These are phyloP conservation scores for Microctenopoma stevenorrisi DNA, from an alignment of 2,797 vertebrate genomes.

Conservation along the genomic window DNA sequence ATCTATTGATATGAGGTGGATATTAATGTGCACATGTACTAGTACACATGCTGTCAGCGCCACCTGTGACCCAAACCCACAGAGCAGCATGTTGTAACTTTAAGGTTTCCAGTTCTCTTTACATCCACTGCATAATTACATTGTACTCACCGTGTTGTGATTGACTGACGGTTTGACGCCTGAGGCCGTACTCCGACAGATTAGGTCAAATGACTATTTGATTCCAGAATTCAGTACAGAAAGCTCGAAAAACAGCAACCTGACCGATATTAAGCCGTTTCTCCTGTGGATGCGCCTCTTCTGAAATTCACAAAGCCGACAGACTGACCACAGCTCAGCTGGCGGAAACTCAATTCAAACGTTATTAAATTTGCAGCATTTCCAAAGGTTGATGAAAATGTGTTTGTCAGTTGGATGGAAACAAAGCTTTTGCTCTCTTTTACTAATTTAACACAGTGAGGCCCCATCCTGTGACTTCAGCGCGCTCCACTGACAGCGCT, in stretches of 20 bases:
- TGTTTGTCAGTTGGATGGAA: conserved; percentile 44
- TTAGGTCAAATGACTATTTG: not conserved
- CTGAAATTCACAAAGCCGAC: conserved; percentile 20
- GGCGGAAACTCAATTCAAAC: conserved; percentile 22
- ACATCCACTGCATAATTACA: not conserved
- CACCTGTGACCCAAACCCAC: too few species aligned
- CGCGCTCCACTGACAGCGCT: conserved; percentile 25
- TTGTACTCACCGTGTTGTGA: not conserved
- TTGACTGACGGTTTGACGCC: not conserved
- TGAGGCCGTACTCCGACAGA: not conserved
- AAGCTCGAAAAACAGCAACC: conserved; percentile 8
- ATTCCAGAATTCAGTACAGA: not conserved
- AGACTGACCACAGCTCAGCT: conserved; percentile 18
- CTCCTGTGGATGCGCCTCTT: conserved; percentile 8
- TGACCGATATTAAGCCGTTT: conserved; percentile 19
- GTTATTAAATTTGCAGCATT: conserved; percentile 36
- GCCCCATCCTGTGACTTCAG: conserved; percentile 22
- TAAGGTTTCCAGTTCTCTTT: too few species aligned
- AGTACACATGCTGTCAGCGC: too few species aligned
- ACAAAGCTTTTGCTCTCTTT: conserved; percentile 49
- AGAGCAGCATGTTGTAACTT: too few species aligned
- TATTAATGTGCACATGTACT: too few species aligned
- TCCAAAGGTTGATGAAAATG: conserved; percentile 42
- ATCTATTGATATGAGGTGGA: not conserved
- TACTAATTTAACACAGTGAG: conserved; percentile 45